Evolutionary conservation across 2,113 vertebrate genomes (phyloP), one percentile per base, ranked within the genome.

Genomic region (Phalacrocorax carbo): DNA sequence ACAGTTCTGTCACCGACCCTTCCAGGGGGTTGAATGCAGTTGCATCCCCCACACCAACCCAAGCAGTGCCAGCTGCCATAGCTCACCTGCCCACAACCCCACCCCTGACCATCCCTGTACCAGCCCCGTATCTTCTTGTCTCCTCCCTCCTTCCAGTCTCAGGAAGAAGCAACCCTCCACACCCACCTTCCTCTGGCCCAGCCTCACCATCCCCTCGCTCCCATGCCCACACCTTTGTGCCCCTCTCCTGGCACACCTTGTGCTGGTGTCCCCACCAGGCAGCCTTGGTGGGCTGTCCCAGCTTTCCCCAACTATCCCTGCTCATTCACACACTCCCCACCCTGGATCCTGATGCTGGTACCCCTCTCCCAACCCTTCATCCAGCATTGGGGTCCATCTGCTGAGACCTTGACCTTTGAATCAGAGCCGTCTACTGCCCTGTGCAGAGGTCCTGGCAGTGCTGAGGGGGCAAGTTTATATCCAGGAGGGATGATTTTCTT

Each of bases 1-100:
- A 13, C 21, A 15, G 36, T 4, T 20, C n/a, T 30, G n/a, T 46
- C 34, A 52, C 40, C 2, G 0, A 30, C 19, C 1, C 0, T 17
- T 34, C 29, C 21, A 5, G 58, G 27, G 66, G 15, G 15, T 3
- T 52, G 46, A 42, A 90, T 9, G 66, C 1, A 0, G 17, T 61
- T 29, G 40, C 15, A 66, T 40, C 11, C 18, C 32, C 25, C 51
- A 40, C 66, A 20, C 7, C 17, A 32, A 16, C 2, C 16, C 51
- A 61, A 79, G 34, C 26, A 36, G 18, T 3, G 2, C 58, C 38
- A 18, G 52, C 27, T 21, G 52, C 68, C 0, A 0, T 22, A 36
- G 44, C 44, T 65, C 26, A 34, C 49, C 42, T 2, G 8, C 40
- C 44, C 78, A 16, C 25, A 10, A 6, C 51, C 14, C 22, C 7